These are phyloP conservation scores for Atta texana DNA, from an alignment of 1,140 invertebrate genomes.

Conservation along the genomic window DNA sequence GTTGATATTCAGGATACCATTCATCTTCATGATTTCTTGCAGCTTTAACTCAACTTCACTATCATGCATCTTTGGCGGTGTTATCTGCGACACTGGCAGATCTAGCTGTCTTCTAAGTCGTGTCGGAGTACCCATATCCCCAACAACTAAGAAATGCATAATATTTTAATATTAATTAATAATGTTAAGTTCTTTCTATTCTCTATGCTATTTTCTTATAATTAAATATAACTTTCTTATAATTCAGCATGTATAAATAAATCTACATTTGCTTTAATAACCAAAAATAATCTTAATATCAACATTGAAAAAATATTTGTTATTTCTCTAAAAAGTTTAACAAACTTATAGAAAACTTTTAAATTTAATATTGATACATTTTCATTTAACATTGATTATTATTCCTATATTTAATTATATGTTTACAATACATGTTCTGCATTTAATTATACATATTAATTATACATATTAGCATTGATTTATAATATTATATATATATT, in stretches of 20 bases:
- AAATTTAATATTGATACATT: not conserved
- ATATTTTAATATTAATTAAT: conserved; percentile 1
- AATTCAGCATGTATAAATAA: not conserved
- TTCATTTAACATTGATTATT: not conserved
- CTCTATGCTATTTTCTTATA: not conserved
- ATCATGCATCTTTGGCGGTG: conserved; percentile 87
- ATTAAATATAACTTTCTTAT: not conserved
- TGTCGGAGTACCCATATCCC: conserved; percentile 85
- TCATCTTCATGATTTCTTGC: conserved; percentile 93
- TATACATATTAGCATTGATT: not conserved
- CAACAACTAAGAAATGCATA: conserved; percentile 78
- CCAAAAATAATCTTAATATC: not conserved
- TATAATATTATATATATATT: not conserved
- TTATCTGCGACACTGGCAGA: conserved; percentile 86
- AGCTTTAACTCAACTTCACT: conserved; percentile 91
- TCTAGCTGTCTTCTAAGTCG: conserved; percentile 83
- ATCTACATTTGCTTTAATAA: not conserved
- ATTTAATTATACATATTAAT: too few relatives aligned
- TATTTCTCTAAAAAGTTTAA: not conserved
- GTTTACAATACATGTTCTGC: too few relatives aligned
- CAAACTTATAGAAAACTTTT: not conserved
- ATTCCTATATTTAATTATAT: not conserved
- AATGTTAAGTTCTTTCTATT: not conserved
- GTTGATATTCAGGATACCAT: conserved; percentile 94
- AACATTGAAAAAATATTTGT: not conserved